Conservation (phyloP, 2,797 vertebrate species). For the Pantherophis alleghaniensis region DNA sequence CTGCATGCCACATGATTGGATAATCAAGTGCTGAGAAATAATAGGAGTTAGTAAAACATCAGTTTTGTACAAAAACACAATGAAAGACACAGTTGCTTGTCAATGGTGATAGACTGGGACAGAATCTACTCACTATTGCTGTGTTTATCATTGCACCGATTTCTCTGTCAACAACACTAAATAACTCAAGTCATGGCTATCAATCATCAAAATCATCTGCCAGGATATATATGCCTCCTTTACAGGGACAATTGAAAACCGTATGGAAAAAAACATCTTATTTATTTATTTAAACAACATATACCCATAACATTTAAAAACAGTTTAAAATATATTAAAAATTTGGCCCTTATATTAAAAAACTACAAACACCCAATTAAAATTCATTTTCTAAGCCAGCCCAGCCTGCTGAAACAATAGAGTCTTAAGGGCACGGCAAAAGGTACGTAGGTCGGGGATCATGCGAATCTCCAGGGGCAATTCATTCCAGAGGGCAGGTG, state of each 20-base stretch:
- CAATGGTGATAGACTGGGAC: neutral
- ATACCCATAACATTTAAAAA: too few species aligned
- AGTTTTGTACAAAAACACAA: neutral
- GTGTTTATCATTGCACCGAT: neutral
- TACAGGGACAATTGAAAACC: neutral
- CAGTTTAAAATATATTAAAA: too few species aligned
- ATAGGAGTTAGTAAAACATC: neutral
- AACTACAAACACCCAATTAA: too few species aligned
- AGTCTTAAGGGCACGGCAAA: too few species aligned
- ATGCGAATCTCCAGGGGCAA: too few species aligned
- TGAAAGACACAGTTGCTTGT: neutral
- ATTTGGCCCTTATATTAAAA: too few species aligned
- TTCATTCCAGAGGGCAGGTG: too few species aligned
- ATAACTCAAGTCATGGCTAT: neutral
- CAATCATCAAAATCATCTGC: neutral
- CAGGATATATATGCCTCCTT: neutral
- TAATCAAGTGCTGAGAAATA: neutral
- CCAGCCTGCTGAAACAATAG: too few species aligned
- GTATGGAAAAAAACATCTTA: neutral
- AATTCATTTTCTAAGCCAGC: too few species aligned
- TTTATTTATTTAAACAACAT: too few species aligned
- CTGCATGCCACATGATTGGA: neutral
- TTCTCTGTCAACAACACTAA: neutral
- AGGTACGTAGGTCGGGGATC: too few species aligned
- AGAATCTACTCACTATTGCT: neutral